These are phyloP conservation scores for Stomatorhinus walkeri DNA, from an alignment of 2,797 vertebrate genomes.

Conservation along the genomic window DNA sequence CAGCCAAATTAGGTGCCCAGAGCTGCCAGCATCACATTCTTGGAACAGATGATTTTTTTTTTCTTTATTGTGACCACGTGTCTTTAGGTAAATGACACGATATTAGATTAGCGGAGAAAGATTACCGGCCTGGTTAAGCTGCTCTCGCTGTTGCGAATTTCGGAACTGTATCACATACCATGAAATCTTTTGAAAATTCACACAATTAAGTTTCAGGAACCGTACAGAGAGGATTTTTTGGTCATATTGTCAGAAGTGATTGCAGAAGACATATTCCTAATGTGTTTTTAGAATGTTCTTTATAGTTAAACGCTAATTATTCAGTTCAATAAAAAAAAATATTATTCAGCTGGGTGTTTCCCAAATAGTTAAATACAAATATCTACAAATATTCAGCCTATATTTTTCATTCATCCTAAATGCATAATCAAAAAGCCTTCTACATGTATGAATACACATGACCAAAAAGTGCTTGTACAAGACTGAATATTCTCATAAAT, in stretches of 20 bases:
- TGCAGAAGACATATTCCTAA: not conserved
- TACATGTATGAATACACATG: not conserved
- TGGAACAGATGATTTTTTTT: not conserved
- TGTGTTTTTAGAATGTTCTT: not conserved
- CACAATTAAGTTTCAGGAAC: not conserved
- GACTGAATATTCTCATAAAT: not conserved
- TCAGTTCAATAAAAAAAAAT: not conserved
- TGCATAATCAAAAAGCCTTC: not conserved
- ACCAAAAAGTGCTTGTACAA: not conserved
- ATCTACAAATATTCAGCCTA: too few relatives aligned
- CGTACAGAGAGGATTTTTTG: not conserved
- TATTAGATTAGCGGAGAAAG: not conserved
- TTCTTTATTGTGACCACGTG: not conserved
- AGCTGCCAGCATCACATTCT: not conserved
- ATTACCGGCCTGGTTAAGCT: not conserved
- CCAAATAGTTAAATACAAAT: not conserved
- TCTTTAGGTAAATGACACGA: not conserved
- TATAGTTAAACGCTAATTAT: not conserved
- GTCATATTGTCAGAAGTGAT: not conserved
- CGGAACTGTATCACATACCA: not conserved
- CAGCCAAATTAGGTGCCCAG: not conserved
- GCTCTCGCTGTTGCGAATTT: not conserved
- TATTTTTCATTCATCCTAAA: not conserved
- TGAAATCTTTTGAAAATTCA: not conserved
- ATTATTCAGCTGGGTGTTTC: not conserved